phyloP scores from a whole-genome alignment of 2,888 invertebrate species.

The Rapana venosa region DNA sequence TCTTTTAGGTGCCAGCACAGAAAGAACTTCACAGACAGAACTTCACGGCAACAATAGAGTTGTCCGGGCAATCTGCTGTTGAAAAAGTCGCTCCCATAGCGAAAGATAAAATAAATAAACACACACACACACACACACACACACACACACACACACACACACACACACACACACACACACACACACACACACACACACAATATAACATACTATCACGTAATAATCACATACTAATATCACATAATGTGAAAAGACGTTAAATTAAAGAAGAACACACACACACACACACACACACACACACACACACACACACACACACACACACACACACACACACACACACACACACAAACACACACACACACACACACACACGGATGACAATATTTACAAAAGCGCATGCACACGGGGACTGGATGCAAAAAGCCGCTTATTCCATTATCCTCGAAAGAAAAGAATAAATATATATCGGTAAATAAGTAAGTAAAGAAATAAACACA shows the following conservation, averaged over 20 bases:
- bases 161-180: slow-evolving; percentile 42
- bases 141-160: neutral
- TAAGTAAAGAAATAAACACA: too few relatives aligned
- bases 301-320: neutral
- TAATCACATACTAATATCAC: too few relatives aligned
- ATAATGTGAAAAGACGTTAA: too few relatives aligned
- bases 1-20: too few relatives aligned
- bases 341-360: slow-evolving; percentile 15
- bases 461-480: too few relatives aligned
- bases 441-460: too few relatives aligned
- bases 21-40: too few relatives aligned
- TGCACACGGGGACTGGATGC: neutral
- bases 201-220: neutral
- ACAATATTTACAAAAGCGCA: neutral
- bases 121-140: neutral
- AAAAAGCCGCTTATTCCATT: too few relatives aligned
- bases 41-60: too few relatives aligned
- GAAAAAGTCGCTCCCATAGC: too few relatives aligned
- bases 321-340: slow-evolving; percentile 4
- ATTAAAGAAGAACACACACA: neutral
- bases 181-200: slow-evolving; percentile 28
- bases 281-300: slow-evolving; percentile 6
- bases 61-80: too few relatives aligned
- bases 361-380: neutral
- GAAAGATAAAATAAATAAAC: neutral